Evolutionary conservation across 2,888 invertebrate species (phyloP).

Genomic region (Cylindroiulus punctatus): DNA sequence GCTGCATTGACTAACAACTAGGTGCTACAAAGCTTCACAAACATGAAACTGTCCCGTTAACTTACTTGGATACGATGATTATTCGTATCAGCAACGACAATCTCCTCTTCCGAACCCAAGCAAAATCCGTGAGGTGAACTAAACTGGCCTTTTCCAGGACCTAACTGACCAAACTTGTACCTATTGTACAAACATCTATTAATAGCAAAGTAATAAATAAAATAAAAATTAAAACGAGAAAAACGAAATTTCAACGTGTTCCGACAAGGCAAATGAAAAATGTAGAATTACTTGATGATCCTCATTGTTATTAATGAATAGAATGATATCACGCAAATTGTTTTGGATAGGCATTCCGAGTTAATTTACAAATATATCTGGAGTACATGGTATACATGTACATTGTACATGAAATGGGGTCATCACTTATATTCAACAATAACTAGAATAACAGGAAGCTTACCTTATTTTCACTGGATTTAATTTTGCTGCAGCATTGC

Average conservation of each 20-base stretch:
- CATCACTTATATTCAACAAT: no score
- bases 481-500: slow-evolving; percentile 48
- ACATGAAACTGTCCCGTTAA: not conserved
- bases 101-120: slow-evolving; percentile 92
- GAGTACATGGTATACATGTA: no score
- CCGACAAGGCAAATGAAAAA: no score
- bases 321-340: no score
- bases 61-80: slow-evolving; percentile 91
- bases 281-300: no score
- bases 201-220: slow-evolving; percentile 50
- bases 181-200: slow-evolving; percentile 68
- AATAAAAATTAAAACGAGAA: not conserved
- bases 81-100: slow-evolving; percentile 95
- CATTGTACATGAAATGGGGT: no score
- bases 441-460: not conserved
- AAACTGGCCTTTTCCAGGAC: slow-evolving; percentile 92
- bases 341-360: no score
- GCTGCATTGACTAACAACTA: not conserved
- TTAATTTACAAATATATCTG: no score
- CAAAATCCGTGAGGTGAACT: slow-evolving; percentile 98
- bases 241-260: no score
- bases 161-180: slow-evolving; percentile 93
- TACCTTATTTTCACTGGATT: slow-evolving; percentile 56
- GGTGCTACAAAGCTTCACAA: not conserved
- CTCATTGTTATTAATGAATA: no score